Base-by-base conservation (phyloP, 2,797 vertebrate genomes). In the Lithobates pipiens region DNA sequence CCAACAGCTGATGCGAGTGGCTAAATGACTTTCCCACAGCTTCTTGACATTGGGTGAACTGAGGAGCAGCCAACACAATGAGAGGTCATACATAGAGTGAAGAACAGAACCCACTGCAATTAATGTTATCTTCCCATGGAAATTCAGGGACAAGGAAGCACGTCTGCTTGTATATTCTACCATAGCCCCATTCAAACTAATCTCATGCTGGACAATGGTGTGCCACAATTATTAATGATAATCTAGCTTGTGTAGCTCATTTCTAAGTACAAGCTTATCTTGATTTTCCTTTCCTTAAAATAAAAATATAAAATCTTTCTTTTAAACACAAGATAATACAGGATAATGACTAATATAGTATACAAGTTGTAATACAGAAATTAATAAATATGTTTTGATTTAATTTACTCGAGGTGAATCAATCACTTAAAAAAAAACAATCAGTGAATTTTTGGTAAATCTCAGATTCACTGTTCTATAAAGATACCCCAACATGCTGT, bases 121-220 rank as follows among this genome's bases (percentile, higher is more conserved):
- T 93, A 93, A 93, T 89, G 92, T 91, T 90, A 85, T 89, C 89
- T 89, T 91, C 92, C 90, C 91, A 89, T 92, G 92, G 90, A 94
- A 93, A 93, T 91, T 89, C 92, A 93, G 91, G 93, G 95, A 92
- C 88, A 88, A 91, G 90, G 88, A 86, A 85, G 1, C 80, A 15
- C 91, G 88, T 77, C 88, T 92, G 89, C 88, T 78, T 77, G 68
- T 71, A 29, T 34, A n/a, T 16, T 71, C 54, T 42, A 39, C 68
- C n/a, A 69, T 67, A n/a, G 34, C 39, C n/a, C n/a, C 25, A 42
- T 78, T 72, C 72, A 21, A 84, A 72, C 71, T 61, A 39, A 29
- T 57, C 79, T 73, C 21, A 34, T 42, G 25, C 8, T 36, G 25
- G 69, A 71, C 68, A 81, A 34, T 80, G 29, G 44, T 34, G 11